Evolutionary conservation across 2,888 invertebrate species (phyloP).

Genomic region (Mesoligia furuncula): DNA sequence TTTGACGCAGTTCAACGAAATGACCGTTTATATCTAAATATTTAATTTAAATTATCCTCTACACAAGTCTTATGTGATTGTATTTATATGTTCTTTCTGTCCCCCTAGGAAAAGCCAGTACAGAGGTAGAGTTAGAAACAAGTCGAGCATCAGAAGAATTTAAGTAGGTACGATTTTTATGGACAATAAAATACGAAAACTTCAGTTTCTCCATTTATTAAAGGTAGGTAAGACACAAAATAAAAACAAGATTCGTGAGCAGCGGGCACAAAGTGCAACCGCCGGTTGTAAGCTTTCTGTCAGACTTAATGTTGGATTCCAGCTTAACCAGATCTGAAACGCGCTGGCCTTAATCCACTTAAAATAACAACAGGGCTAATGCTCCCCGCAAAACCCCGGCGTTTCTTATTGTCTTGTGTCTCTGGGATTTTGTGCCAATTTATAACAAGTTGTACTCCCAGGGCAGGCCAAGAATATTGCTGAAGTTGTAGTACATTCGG

Average conservation of each 20-base stretch:
- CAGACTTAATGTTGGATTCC: constrained; percentile 85
- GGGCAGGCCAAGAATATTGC: constrained; percentile 44
- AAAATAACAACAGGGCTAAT: constrained; percentile 88
- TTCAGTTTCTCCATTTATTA: constrained; percentile 24
- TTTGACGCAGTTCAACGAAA: too few species aligned
- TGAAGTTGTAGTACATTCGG: constrained; percentile 42
- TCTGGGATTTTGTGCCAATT: constrained; percentile 80
- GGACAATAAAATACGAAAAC: constrained; percentile 30
- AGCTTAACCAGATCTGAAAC: constrained; percentile 88
- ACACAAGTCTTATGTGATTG: background rate
- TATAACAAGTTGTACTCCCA: constrained; percentile 70
- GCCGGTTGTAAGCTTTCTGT: constrained; percentile 77
- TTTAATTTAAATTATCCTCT: background rate
- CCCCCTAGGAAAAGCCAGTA: background rate
- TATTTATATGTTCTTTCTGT: background rate
- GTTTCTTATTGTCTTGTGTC: constrained; percentile 83
- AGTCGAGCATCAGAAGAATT: background rate
- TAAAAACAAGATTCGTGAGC: constrained; percentile 50
- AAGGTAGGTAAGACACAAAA: constrained; percentile 46
- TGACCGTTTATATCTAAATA: background rate
- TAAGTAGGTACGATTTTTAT: background rate
- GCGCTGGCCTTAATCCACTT: constrained; percentile 89
- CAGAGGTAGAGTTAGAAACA: background rate
- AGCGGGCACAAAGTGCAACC: constrained; percentile 81
- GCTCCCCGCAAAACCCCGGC: constrained; percentile 75